Conservation (phyloP, 2,113 vertebrate genomes). For the Aphelocoma coerulescens region DNA sequence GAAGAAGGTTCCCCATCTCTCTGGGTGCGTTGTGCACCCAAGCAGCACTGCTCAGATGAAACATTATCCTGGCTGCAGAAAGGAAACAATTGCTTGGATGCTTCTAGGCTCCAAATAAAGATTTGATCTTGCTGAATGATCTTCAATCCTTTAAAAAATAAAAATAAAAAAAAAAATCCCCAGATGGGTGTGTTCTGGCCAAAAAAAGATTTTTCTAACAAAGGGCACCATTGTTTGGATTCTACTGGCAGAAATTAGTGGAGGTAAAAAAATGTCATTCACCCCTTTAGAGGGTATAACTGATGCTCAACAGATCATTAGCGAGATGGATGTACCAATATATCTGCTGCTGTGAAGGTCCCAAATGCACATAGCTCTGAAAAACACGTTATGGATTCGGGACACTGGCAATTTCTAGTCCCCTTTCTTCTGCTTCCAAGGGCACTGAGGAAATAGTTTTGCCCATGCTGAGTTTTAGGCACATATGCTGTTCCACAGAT, state of each 20-base stretch:
- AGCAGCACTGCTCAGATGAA: background rate
- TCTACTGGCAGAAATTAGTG: background rate
- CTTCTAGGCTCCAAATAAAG: background rate
- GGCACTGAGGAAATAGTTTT: background rate
- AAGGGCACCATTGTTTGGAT: background rate
- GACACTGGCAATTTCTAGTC: background rate
- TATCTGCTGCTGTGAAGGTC: constrained; percentile 57
- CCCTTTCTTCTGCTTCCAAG: background rate
- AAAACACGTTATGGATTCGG: background rate
- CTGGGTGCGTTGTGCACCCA: background rate
- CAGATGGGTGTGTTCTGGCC: background rate
- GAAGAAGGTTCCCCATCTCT: background rate
- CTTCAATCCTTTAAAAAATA: background rate
- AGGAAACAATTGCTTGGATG: background rate
- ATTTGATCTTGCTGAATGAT: background rate
- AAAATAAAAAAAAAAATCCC: background rate
- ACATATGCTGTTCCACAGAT: background rate
- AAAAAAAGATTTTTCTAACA: background rate
- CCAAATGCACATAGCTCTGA: constrained; percentile 28
- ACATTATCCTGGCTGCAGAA: background rate
- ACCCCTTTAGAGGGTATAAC: constrained; percentile 20
- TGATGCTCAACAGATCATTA: constrained; percentile 59
- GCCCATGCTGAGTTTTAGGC: background rate
- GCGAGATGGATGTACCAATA: constrained; percentile 43
- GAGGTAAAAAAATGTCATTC: constrained; percentile 13